Conservation (phyloP, 2,113 vertebrate species). For the Cnemophilus loriae region DNA sequence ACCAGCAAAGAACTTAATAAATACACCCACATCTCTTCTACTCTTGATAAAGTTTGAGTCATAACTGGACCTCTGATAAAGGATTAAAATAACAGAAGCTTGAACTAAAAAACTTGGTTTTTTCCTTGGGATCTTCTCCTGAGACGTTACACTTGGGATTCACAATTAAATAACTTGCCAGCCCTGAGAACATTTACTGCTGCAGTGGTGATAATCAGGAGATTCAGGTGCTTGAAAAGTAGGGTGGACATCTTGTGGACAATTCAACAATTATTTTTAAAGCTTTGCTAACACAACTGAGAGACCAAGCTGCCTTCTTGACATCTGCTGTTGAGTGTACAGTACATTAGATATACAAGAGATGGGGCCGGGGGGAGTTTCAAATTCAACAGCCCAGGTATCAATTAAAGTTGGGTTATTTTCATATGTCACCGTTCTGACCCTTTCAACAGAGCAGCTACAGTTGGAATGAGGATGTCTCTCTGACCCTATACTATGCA, state of each 20-base stretch:
- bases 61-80: not conserved
- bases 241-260: conserved; percentile 22
- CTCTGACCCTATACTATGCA: conserved; percentile 57
- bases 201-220: not conserved
- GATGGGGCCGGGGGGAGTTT: conserved; percentile 32
- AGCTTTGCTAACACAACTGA: not conserved
- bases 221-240: not conserved
- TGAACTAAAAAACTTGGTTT: not conserved
- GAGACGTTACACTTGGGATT: not conserved
- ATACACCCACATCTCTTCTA: not conserved
- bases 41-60: not conserved
- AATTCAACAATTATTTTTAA: conserved; percentile 5
- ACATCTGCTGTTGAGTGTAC: conserved; percentile 19
- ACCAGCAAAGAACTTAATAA: not conserved
- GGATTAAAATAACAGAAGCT: not conserved
- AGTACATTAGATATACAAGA: conserved; percentile 46
- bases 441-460: conserved; percentile 15
- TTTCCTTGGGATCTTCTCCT: not conserved
- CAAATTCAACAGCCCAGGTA: conserved; percentile 31
- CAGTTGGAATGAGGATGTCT: conserved; percentile 22
- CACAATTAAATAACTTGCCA: not conserved
- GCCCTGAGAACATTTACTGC: not conserved
- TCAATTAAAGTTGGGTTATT: conserved; percentile 59
- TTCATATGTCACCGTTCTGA: conserved; percentile 44
- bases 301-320: conserved; percentile 3